Evolutionary conservation across 2,888 invertebrate species (phyloP).

Genomic region (Lithophane socia): DNA sequence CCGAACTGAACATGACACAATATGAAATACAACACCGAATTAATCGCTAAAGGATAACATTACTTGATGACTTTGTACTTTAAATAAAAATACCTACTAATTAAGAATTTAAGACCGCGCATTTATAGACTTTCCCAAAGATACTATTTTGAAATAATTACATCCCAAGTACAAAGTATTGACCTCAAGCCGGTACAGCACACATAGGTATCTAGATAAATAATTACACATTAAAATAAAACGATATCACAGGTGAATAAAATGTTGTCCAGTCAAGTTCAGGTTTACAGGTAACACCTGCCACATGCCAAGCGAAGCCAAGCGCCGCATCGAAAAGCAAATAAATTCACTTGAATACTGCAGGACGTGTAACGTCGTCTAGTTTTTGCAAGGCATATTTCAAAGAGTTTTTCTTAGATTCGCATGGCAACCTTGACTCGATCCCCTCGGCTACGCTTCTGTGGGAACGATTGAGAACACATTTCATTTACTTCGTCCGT

Average conservation of each 20-base stretch:
- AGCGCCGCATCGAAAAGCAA: slow-evolving; percentile 77
- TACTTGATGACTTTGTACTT: not conserved
- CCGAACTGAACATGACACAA: no score
- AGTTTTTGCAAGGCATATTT: slow-evolving; percentile 81
- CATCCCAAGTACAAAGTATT: slow-evolving; percentile 24
- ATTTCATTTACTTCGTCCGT: slow-evolving; percentile 83
- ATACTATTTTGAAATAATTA: slow-evolving; percentile 12
- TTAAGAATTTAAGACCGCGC: not conserved
- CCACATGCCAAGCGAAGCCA: slow-evolving; percentile 75
- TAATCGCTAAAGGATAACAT: not conserved
- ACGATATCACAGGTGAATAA: slow-evolving; percentile 74
- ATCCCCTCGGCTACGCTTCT: slow-evolving; percentile 83
- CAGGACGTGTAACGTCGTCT: slow-evolving; percentile 78
- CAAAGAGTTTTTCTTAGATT: slow-evolving; percentile 84
- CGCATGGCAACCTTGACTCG: slow-evolving; percentile 86
- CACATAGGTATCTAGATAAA: slow-evolving; percentile 55
- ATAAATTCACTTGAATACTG: slow-evolving; percentile 80
- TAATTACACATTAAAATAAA: slow-evolving; percentile 70
- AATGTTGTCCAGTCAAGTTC: slow-evolving; percentile 85
- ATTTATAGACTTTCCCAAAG: not conserved
- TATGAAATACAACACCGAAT: not conserved
- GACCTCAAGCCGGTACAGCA: slow-evolving; percentile 32
- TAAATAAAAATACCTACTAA: no score
- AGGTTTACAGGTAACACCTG: slow-evolving; percentile 82
- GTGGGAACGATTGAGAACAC: slow-evolving; percentile 86